Conservation (phyloP, 2,113 vertebrate species). For the Heloderma charlesbogerti region DNA sequence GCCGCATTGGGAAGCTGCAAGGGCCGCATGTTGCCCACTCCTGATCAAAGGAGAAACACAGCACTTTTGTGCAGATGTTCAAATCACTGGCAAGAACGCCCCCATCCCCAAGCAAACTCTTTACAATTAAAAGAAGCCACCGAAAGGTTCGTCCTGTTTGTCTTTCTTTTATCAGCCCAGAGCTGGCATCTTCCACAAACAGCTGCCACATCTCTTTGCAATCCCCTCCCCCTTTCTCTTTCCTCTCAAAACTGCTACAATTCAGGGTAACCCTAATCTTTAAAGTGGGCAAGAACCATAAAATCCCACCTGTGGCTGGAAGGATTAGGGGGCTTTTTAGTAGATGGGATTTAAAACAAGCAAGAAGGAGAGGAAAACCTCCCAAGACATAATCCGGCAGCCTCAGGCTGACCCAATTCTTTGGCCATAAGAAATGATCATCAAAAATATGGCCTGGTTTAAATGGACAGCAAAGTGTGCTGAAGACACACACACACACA, state of each 20-base stretch:
- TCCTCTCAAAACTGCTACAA: slow-evolving; percentile 63
- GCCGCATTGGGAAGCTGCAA: too few species aligned
- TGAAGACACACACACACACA: slow-evolving; percentile 6
- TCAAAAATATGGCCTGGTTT: slow-evolving; percentile 39
- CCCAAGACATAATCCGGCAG: slow-evolving; percentile 81
- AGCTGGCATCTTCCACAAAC: slow-evolving; percentile 69
- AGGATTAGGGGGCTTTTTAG: slow-evolving; percentile 81
- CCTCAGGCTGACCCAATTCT: slow-evolving; percentile 83
- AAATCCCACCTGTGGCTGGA: slow-evolving; percentile 79
- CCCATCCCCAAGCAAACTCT: background rate
- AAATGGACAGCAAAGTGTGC: slow-evolving; percentile 31
- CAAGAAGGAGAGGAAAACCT: slow-evolving; percentile 79
- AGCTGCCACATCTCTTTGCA: slow-evolving; percentile 74
- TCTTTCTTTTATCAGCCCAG: slow-evolving; percentile 63
- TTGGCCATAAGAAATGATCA: slow-evolving; percentile 58
- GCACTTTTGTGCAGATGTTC: too few species aligned
- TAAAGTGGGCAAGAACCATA: slow-evolving; percentile 82
- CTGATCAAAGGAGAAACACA: too few species aligned
- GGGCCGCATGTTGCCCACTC: too few species aligned
- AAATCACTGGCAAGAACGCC: background rate
- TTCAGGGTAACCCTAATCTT: slow-evolving; percentile 81
- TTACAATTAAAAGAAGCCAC: slow-evolving; percentile 49
- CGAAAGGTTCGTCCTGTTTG: slow-evolving; percentile 61
- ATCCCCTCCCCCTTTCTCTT: slow-evolving; percentile 71
- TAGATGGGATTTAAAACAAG: slow-evolving; percentile 75